Percentiles rank a stretch among this genome's conserved stretches.
phyloP scores from a whole-genome alignment of 1,140 invertebrate genomes.

The Cydia strobilella region DNA sequence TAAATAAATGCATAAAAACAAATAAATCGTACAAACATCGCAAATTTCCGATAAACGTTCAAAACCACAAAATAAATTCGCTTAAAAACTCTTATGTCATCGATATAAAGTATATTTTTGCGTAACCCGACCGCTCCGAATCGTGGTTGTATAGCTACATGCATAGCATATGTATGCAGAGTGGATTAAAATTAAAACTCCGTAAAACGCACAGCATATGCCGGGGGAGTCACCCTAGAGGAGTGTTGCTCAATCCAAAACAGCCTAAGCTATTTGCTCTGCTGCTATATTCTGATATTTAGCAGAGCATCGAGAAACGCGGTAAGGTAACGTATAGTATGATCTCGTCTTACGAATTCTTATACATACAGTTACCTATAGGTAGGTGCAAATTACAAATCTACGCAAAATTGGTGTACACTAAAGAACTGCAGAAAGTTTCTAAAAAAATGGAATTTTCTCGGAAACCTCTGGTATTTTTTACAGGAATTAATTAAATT shows the following conservation, averaged over 20 bases:
- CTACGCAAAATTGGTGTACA: too few species aligned
- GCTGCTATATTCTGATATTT: background rate
- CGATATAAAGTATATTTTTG: background rate
- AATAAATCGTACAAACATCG: constrained; percentile 7
- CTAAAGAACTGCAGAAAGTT: too few species aligned
- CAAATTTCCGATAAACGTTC: constrained; percentile 3
- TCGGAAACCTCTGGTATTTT: too few species aligned
- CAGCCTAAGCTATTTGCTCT: background rate
- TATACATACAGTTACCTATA: too few species aligned
- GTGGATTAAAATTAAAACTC: constrained; percentile 62
- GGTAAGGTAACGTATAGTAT: too few species aligned
- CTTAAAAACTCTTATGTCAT: background rate
- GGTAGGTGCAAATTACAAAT: too few species aligned
- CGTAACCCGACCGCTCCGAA: background rate
- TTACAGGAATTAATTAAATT: too few species aligned
- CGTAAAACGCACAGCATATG: constrained; percentile 65
- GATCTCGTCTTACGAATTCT: too few species aligned
- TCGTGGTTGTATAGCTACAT: background rate
- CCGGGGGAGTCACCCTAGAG: constrained; percentile 34
- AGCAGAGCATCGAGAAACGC: too few species aligned
- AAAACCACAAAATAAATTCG: background rate
- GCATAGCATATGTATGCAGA: constrained; percentile 25
- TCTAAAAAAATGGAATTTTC: too few species aligned
- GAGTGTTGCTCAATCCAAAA: background rate
- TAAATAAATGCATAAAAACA: background rate